Base-by-base conservation (phyloP, 1,140 invertebrate genomes). In the Papilio machaon region DNA sequence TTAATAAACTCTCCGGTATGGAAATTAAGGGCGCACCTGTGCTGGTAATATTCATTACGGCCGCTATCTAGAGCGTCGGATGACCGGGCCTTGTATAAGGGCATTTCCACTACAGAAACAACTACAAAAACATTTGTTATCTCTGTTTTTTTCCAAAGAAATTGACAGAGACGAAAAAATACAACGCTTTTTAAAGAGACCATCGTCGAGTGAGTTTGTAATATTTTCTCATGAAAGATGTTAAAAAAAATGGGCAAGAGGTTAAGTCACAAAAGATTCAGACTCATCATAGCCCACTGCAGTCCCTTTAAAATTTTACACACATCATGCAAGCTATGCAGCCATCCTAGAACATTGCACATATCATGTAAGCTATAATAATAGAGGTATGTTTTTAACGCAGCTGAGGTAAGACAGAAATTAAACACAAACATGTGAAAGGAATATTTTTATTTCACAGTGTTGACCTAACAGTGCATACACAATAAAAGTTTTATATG, bases 391-490 rank as follows among this genome's bases (percentile, higher is more conserved):
- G 2, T 2, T 58, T 58, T 64, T 64, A 64, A 3, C n/a, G 19
- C 9, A 19, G 19, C 7, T 1, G 19, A 30, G 60, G 10, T 30
- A 30, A 13, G 6, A 23, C 11, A 30, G 13, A 85, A 87, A 86
- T 82, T 87, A 91, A 88, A 92, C 80, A 84, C 84, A 87, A 35
- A 60, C 9, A 73, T 38, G 91, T 82, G 87, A 94, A 93, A 92
- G 91, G 92, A 93, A 92, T 90, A 87, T 88, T 93, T 64, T 92
- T 93, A 92, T 93, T 92, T 85, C 82, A 89, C 87, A 91, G 87
- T 89, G 89, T 90, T 91, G 88, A 86, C 91, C 92, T 93, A 94
- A 92, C 85, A 94, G 92, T 94, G 92, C 92, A 91, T 91, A 91
- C 89, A 92, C 91, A 92, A 89, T 92, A 90, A 87, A 87, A 88